phyloP scores from a whole-genome alignment of 2,797 vertebrate species.

The Neopelma chrysocephalum region DNA sequence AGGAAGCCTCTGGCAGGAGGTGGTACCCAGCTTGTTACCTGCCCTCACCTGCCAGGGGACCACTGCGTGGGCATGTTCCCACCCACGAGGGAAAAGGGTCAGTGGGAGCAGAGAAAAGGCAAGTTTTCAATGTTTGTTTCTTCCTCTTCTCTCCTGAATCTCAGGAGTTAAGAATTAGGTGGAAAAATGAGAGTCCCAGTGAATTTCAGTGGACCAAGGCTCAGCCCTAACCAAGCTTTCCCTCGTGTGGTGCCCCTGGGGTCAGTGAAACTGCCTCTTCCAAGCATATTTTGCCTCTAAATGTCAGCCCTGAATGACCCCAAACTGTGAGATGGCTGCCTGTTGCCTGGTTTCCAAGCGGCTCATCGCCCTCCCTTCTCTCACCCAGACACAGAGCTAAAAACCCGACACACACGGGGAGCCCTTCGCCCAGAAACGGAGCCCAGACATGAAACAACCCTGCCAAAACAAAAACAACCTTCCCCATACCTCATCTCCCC shows the following conservation, averaged over 20 bases:
- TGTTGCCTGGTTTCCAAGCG: slow-evolving; percentile 19
- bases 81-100: background rate
- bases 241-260: background rate
- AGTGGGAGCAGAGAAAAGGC: background rate
- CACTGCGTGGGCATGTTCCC: fast-evolving
- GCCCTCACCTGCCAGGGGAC: background rate
- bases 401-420: background rate
- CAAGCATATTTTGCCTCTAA: background rate
- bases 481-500: background rate
- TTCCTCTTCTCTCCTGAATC: background rate
- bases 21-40: background rate
- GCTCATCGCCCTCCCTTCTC: background rate
- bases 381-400: background rate
- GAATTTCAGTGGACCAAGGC: background rate
- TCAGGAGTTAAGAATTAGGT: background rate
- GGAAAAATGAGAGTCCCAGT: background rate
- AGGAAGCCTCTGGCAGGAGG: background rate
- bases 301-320: background rate
- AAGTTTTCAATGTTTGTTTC: background rate
- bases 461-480: background rate
- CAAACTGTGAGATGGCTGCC: background rate
- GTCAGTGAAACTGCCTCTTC: background rate
- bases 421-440: background rate
- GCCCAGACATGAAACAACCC: background rate
- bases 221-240: background rate